Percentiles rank a stretch among this genome's conserved stretches.
Evolutionary conservation across 2,888 invertebrate species (phyloP).

Genomic region (Acleris sparsana): DNA sequence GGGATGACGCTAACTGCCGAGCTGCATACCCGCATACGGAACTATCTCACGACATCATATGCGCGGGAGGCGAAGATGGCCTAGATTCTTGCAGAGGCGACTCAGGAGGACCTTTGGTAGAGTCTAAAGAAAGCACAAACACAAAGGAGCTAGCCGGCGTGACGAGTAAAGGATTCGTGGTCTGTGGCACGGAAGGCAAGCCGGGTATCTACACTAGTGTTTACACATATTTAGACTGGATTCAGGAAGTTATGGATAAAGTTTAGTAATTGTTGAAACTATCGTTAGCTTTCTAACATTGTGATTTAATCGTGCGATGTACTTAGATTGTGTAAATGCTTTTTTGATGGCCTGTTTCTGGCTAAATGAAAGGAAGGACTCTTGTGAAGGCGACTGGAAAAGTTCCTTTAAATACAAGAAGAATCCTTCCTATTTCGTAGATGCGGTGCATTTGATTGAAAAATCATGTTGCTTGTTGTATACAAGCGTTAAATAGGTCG

Average conservation of each 20-base stretch:
- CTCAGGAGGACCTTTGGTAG: conserved; percentile 62
- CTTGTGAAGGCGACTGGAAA: too few species aligned
- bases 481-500: too few species aligned
- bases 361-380: too few species aligned
- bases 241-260: conserved; percentile 44
- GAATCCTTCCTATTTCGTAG: too few species aligned
- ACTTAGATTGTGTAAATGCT: too few species aligned
- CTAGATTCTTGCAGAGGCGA: conserved; percentile 64
- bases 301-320: not conserved
- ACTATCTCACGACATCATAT: conserved; percentile 53
- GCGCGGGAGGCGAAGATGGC: conserved; percentile 59
- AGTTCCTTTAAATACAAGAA: too few species aligned
- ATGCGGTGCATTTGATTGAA: too few species aligned
- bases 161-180: conserved; percentile 53
- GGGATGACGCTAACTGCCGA: conserved; percentile 47
- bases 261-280: conserved; percentile 16
- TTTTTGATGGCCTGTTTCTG: too few species aligned
- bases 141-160: conserved; percentile 55
- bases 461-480: too few species aligned
- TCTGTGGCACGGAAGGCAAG: conserved; percentile 53
- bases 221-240: conserved; percentile 55
- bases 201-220: conserved; percentile 65
- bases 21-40: conserved; percentile 42
- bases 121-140: conserved; percentile 37
- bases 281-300: not conserved